A percentile compares a stretch with the other conserved stretches of the same genome.
phyloP scores from a whole-genome alignment of 1,140 invertebrate genomes.

The Streblospio benedicti region DNA sequence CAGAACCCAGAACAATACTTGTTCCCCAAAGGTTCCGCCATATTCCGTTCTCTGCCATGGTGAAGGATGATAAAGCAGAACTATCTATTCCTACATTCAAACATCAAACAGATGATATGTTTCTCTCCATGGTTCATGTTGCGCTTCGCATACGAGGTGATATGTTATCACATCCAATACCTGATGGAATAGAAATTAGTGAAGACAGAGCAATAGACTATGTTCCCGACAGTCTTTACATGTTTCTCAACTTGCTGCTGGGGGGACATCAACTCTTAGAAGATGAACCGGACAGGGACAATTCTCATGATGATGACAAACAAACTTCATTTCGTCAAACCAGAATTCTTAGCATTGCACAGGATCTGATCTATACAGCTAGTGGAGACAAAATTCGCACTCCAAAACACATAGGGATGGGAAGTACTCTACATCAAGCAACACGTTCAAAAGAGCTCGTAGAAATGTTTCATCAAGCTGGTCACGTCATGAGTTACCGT shows the following conservation, averaged over 20 bases:
- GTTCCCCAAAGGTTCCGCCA: not conserved
- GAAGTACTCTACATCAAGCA: not conserved
- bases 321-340: not conserved
- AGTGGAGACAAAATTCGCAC: not conserved
- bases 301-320: not conserved
- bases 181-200: not conserved
- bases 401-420: not conserved
- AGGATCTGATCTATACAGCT: not conserved
- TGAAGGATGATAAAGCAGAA: no score
- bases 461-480: not conserved
- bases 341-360: not conserved
- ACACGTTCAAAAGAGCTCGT: not conserved
- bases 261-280: not conserved
- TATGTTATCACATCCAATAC: not conserved
- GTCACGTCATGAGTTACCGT: not conserved
- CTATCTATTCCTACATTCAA: not conserved
- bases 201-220: not conserved
- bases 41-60: no score
- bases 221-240: not conserved
- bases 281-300: no score
- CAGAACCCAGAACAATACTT: not conserved
- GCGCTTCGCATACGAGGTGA: not conserved
- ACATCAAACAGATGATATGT: not conserved
- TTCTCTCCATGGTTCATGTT: not conserved
- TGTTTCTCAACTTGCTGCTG: not conserved